Evolutionary conservation across 2,113 vertebrate species (phyloP).

Genomic region (Solea solea): DNA sequence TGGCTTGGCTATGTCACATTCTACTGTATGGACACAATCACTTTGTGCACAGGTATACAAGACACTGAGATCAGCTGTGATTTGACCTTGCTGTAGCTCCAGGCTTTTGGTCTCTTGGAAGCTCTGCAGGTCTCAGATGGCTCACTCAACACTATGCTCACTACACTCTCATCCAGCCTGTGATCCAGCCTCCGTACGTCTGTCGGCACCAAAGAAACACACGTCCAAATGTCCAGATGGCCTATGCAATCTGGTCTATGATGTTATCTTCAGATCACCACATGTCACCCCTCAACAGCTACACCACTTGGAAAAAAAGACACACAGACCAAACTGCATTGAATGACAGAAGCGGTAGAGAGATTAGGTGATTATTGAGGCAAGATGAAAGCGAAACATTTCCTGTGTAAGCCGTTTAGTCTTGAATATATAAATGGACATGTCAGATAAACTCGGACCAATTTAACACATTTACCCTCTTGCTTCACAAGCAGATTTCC

Average conservation of each 20-base stretch:
- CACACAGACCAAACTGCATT: not conserved
- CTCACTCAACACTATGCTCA: conserved; percentile 46
- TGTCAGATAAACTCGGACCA: not conserved
- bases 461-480: not conserved
- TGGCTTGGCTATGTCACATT: not conserved
- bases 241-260: conserved; percentile 82
- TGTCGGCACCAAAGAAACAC: conserved; percentile 56
- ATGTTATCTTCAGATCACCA: conserved; percentile 71
- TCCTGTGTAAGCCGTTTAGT: not conserved
- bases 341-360: not conserved
- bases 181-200: conserved; percentile 22
- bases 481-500: not conserved
- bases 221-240: conserved; percentile 88
- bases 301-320: conserved; percentile 21
- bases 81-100: not conserved
- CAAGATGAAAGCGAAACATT: not conserved
- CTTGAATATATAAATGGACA: not conserved
- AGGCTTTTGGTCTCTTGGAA: conserved; percentile 10
- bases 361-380: not conserved
- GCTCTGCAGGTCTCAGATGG: conserved; percentile 23
- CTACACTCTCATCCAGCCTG: conserved; percentile 45
- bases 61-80: not conserved
- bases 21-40: conserved; percentile 6
- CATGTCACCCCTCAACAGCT: conserved; percentile 67
- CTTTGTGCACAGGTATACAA: not conserved